A percentile compares a stretch with the other conserved stretches of the same genome.
phyloP scores from a whole-genome alignment of 2,888 invertebrate species.

The Neocrepidodera transversa region DNA sequence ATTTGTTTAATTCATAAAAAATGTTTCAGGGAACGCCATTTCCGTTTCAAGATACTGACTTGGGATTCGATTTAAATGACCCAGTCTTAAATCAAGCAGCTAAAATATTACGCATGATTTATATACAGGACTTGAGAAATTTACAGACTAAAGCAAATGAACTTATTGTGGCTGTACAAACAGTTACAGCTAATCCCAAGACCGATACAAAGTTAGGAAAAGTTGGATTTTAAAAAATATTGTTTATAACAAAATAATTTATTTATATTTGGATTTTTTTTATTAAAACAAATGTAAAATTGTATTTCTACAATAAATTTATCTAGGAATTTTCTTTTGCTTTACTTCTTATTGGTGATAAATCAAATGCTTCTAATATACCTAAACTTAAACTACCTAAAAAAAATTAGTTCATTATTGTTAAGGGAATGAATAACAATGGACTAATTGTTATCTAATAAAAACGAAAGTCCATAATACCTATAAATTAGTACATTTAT shows the following conservation, averaged over 20 bases:
- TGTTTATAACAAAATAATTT: not conserved
- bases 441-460: too few relatives aligned
- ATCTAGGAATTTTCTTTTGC: conserved; percentile 3
- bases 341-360: conserved; percentile 50
- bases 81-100: conserved; percentile 73
- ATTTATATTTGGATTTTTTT: conserved; percentile 13
- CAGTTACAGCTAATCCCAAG: conserved; percentile 93
- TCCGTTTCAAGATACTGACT: conserved; percentile 71
- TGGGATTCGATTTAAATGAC: conserved; percentile 73
- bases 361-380: conserved; percentile 54
- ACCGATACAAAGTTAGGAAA: conserved; percentile 94
- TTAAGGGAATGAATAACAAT: not conserved
- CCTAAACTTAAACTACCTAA: conserved; percentile 53
- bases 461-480: too few relatives aligned
- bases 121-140: conserved; percentile 82
- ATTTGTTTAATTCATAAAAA: not conserved
- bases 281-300: conserved; percentile 21
- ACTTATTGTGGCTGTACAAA: conserved; percentile 90
- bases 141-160: conserved; percentile 95
- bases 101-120: conserved; percentile 79
- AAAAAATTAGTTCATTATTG: conserved; percentile 33
- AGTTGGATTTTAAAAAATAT: conserved; percentile 74
- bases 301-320: conserved; percentile 14
- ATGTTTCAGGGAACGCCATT: conserved; percentile 69
- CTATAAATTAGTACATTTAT: too few relatives aligned